These are phyloP conservation scores for Ifrita kowaldi DNA, from an alignment of 2,113 vertebrate genomes.

Conservation along the genomic window DNA sequence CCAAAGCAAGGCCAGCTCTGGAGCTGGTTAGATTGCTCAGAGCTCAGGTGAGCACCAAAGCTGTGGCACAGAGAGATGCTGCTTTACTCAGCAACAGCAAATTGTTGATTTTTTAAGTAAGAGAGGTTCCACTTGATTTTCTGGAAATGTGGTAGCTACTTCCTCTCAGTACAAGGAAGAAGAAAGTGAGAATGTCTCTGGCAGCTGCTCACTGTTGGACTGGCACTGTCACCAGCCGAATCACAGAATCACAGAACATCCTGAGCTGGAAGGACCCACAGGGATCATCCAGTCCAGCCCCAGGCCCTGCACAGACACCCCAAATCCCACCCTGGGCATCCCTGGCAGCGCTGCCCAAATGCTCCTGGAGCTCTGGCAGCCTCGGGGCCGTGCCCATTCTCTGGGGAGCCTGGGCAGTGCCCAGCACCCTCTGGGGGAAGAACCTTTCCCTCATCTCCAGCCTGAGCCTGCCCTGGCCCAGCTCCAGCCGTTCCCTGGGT, in stretches of 20 bases:
- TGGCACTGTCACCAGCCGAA: not conserved
- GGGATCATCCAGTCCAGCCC: accelerated
- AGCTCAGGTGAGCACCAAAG: not conserved
- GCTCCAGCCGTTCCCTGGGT: not conserved
- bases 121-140: not conserved
- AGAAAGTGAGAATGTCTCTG: not conserved
- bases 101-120: not conserved
- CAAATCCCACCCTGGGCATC: accelerated
- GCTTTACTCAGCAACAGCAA: not conserved
- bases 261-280: not conserved
- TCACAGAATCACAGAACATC: not conserved
- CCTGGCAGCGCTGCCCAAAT: not conserved
- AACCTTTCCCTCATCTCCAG: not conserved
- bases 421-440: not conserved
- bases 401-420: not conserved
- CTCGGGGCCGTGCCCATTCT: not conserved
- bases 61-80: not conserved
- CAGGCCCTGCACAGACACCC: not conserved
- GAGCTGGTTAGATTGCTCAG: not conserved
- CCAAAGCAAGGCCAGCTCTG: not conserved
- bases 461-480: not conserved
- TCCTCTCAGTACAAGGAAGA: not conserved
- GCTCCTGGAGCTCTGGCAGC: not conserved
- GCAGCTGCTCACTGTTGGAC: not conserved
- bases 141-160: not conserved